Evolutionary conservation across 2,113 vertebrate species (phyloP).

Genomic region (Brienomyrus brachyistius): DNA sequence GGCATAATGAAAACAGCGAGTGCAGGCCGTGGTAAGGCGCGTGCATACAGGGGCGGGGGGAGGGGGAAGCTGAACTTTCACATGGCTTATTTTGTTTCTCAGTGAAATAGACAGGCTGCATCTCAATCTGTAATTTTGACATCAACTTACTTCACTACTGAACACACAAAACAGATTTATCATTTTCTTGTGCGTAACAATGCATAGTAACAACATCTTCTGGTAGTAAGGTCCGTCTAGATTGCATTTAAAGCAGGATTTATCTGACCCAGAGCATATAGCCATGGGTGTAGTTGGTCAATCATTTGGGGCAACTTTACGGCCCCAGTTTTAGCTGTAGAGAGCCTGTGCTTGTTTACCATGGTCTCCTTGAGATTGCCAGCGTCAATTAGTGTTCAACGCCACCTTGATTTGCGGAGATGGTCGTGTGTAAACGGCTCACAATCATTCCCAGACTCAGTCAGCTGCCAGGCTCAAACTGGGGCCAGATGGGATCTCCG

Average conservation of each 20-base stretch:
- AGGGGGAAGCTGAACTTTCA: not conserved
- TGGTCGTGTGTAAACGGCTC: slow-evolving; percentile 7
- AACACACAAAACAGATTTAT: not conserved
- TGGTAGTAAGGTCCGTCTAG: not conserved
- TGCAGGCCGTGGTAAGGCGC: not conserved
- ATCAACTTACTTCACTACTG: not conserved
- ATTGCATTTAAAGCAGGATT: not conserved
- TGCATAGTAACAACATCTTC: not conserved
- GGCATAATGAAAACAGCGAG: not conserved
- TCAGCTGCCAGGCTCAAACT: not conserved
- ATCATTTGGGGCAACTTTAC: not conserved
- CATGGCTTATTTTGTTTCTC: not conserved
- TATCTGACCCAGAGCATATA: not conserved
- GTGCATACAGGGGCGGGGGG: not conserved
- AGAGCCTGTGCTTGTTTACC: not conserved
- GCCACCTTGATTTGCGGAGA: slow-evolving; percentile 13
- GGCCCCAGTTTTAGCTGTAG: not conserved
- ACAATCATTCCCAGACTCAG: not conserved
- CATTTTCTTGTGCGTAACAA: not conserved
- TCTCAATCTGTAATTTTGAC: not conserved
- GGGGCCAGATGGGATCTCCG: not conserved
- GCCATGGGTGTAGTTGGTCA: not conserved
- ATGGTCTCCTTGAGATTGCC: not conserved
- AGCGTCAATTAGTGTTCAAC: not conserved
- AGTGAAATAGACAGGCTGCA: not conserved